Evolutionary conservation across 2,113 vertebrate species (phyloP), one percentile per base, ranked within the genome.

Genomic region (Oryctolagus cuniculus): DNA sequence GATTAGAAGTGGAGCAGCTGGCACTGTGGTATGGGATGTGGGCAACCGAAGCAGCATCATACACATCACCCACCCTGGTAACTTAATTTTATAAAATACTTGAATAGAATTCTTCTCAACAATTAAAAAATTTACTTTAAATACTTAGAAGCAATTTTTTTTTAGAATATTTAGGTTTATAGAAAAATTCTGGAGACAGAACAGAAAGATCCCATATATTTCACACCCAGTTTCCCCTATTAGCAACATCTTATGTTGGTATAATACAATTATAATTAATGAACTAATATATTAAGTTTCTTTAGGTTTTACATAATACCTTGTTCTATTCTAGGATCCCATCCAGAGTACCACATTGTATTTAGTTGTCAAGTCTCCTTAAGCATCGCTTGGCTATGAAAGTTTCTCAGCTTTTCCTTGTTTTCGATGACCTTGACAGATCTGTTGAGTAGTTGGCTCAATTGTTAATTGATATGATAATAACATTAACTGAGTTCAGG

Each of bases 81-180:
- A 58, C 55, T 44, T 44, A 44, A 44, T 92, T 36, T 58, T 7
- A n/a, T 44, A 89, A 77, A 61, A 31, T 61, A 1, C 69, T 91
- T 89, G 61, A 19, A 34, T 15, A 75, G 78, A 93, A 81, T 75
- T 79, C 25, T 86, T 89, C 92, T 55, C 5, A 84, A 67, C 29
- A 58, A 89, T 61, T 4, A 29, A 89, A 82, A 7, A 31, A 6
- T 58, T 13, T 58, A 58, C 55, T 58, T 58, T 49, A 72, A 15
- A 44, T 78, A 70, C 49, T 61, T 63, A 24, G 53, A 66, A 72
- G 25, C 29, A 36, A 77, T 77, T 72, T 77, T 72, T 77, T 34
- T 49, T 44, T 25, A 34, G 21, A 58, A 77, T 36, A 55, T 87
- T 77, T 31, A 82, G 49, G 10, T 78, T 73, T 89, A 89, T 19